phyloP scores from a whole-genome alignment of 2,113 vertebrate species.

The Bos taurus region DNA sequence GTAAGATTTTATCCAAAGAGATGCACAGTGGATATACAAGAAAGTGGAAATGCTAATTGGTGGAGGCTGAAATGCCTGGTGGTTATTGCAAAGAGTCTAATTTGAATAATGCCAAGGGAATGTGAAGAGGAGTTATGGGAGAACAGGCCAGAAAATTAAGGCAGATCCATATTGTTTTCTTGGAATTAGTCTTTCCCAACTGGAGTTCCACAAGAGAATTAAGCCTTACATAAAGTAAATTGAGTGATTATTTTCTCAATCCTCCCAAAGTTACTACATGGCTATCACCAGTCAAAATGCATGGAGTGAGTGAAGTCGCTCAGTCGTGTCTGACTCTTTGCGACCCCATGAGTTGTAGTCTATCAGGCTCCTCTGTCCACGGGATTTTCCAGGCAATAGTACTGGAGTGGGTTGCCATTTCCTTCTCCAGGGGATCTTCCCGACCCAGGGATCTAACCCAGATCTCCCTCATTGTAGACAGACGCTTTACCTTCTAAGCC shows the following conservation, averaged over 20 bases:
- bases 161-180: neutral
- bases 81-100: neutral
- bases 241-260: neutral
- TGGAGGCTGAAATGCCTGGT: neutral
- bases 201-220: neutral
- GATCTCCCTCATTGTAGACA: too few relatives aligned
- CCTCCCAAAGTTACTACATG: neutral
- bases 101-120: neutral
- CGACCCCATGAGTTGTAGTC: too few relatives aligned
- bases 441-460: too few relatives aligned
- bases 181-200: neutral
- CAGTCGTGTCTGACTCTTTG: too few relatives aligned
- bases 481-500: too few relatives aligned
- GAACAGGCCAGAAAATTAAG: neutral
- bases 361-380: too few relatives aligned
- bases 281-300: neutral
- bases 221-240: neutral
- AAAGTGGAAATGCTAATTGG: neutral
- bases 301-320: too few relatives aligned
- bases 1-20: neutral
- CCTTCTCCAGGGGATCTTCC: too few relatives aligned
- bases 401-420: too few relatives aligned
- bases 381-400: too few relatives aligned
- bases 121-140: neutral
- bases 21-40: neutral